Evolutionary conservation across 2,113 vertebrate genomes (phyloP).

Genomic region (Chloroceryle aenea): DNA sequence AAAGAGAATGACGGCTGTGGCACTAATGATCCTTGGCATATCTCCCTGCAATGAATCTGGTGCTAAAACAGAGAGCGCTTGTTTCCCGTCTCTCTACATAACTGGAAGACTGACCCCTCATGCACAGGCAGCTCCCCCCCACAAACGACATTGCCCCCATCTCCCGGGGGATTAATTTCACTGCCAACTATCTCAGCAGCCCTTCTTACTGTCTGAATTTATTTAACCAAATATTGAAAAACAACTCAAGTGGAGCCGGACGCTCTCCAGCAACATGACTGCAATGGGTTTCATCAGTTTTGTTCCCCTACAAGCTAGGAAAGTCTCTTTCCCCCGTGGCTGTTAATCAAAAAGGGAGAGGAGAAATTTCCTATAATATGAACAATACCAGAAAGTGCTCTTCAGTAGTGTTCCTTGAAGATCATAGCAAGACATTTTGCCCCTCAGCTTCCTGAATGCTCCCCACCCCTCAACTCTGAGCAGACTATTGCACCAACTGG

Average conservation of each 20-base stretch:
- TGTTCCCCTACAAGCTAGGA: background rate
- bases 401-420: background rate
- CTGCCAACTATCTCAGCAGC: constrained; percentile 42
- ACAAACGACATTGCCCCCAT: background rate
- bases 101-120: constrained; percentile 22
- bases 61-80: constrained; percentile 28
- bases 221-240: constrained; percentile 62
- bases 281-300: background rate
- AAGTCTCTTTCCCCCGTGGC: background rate
- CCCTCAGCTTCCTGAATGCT: background rate
- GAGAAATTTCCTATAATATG: background rate
- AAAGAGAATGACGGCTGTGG: constrained; percentile 26
- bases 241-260: constrained; percentile 9
- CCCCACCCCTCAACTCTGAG: background rate
- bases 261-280: background rate
- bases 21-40: constrained; percentile 55
- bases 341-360: background rate
- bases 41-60: background rate
- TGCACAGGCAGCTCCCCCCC: background rate
- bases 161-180: constrained; percentile 16
- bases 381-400: background rate
- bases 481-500: background rate
- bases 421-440: background rate
- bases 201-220: constrained; percentile 45
- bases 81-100: constrained; percentile 30